Conservation (phyloP, 2,888 invertebrate genomes). For the Volucella inflata region DNA sequence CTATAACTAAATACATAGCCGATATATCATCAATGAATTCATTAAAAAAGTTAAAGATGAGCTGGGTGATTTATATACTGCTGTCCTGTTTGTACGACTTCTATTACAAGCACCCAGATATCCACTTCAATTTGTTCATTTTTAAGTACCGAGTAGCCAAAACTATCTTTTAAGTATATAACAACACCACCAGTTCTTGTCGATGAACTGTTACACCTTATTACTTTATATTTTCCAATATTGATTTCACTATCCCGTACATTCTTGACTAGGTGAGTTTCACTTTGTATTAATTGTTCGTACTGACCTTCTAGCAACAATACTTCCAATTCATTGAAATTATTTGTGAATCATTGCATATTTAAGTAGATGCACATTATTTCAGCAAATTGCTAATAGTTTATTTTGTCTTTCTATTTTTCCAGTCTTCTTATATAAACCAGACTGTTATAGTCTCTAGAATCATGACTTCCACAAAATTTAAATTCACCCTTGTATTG, state of each 20-base stretch:
- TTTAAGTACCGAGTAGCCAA: neutral
- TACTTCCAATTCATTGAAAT: constrained; percentile 27
- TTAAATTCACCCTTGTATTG: too few species aligned
- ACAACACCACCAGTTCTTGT: neutral
- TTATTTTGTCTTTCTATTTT: constrained; percentile 1
- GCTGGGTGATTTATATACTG: constrained; percentile 2
- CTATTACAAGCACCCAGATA: neutral
- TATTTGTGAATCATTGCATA: constrained; percentile 24
- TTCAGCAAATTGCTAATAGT: constrained; percentile 18
- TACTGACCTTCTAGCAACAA: neutral
- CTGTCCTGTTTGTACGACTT: neutral
- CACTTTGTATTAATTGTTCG: constrained; percentile 4
- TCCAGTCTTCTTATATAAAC: constrained; percentile 17
- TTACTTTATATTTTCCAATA: neutral
- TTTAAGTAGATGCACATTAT: constrained; percentile 12
- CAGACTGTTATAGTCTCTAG: constrained; percentile 2
- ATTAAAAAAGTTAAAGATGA: neutral
- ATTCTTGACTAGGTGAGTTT: constrained; percentile 13
- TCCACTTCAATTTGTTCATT: neutral
- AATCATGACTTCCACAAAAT: constrained; percentile 1
- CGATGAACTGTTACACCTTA: neutral
- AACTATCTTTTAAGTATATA: constrained; percentile 11
- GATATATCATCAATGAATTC: neutral
- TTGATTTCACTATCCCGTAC: neutral
- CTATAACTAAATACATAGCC: neutral